Conservation (phyloP, 2,888 invertebrate genomes). For the Thysanoteuthis rhombus region DNA sequence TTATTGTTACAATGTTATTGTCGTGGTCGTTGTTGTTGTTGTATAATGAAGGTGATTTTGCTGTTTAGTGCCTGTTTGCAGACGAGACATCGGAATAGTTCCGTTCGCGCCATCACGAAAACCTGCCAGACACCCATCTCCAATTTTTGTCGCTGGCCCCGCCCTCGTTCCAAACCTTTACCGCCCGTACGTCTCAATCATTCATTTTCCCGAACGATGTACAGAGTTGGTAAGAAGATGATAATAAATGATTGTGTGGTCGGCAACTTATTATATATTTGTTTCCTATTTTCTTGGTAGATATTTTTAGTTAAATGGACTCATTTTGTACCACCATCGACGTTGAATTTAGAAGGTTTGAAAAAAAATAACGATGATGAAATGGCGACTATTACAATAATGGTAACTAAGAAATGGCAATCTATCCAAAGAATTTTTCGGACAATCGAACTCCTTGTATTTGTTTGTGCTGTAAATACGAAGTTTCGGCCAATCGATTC, state of each 20-base stretch:
- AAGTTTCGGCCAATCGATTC: too few species aligned
- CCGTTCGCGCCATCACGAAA: conserved; percentile 12
- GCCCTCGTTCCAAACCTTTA: background rate
- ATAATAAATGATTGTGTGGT: background rate
- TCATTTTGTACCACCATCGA: too few species aligned
- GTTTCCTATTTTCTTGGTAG: too few species aligned
- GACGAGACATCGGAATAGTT: background rate
- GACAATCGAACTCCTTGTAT: too few species aligned
- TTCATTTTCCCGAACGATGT: background rate
- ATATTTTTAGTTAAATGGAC: too few species aligned
- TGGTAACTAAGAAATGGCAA: too few species aligned
- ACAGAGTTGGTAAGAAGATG: background rate
- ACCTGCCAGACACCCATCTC: background rate
- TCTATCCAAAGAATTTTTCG: too few species aligned
- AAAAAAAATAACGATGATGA: too few species aligned
- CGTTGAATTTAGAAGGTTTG: too few species aligned
- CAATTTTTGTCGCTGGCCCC: background rate
- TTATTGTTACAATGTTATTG: background rate
- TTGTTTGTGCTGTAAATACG: too few species aligned
- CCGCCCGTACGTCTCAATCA: background rate
- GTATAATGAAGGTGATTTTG: conserved; percentile 12
- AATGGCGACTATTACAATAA: too few species aligned
- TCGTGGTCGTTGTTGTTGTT: background rate
- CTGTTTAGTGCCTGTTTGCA: conserved; percentile 12
- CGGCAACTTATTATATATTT: background rate